Evolutionary conservation across 2,888 invertebrate species (phyloP).

Genomic region (Drosophila subquinaria): DNA sequence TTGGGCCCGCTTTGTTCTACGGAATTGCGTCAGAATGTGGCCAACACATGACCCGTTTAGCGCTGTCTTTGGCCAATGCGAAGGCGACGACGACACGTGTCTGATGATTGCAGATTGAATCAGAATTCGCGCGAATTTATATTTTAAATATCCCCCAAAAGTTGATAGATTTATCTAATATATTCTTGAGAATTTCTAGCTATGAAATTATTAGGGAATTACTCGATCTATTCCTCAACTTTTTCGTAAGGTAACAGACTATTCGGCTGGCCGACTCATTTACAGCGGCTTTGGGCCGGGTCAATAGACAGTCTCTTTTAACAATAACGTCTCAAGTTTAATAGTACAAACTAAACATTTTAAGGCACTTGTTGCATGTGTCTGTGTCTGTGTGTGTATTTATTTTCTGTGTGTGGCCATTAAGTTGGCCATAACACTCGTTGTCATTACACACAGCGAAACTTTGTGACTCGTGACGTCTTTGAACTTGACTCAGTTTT

Average conservation of each 20-base stretch:
- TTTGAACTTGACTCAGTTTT: constrained; percentile 73
- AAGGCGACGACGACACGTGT: constrained; percentile 50
- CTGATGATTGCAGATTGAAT: constrained; percentile 37
- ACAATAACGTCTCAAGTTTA: constrained; percentile 57
- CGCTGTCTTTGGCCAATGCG: constrained; percentile 36
- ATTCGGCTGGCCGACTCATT: constrained; percentile 9
- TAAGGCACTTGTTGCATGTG: constrained; percentile 44
- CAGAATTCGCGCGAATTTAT: constrained; percentile 46
- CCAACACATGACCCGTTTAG: constrained; percentile 71
- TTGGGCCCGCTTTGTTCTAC: constrained; percentile 39
- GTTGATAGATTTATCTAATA: constrained; percentile 4
- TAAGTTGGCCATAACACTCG: constrained; percentile 55
- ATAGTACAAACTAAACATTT: constrained; percentile 71
- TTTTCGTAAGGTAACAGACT: neutral
- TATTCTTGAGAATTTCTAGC: constrained; percentile 1
- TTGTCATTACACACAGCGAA: constrained; percentile 44
- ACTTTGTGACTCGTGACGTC: constrained; percentile 73
- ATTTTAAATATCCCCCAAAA: constrained; percentile 18
- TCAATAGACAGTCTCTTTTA: constrained; percentile 56
- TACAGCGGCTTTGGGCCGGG: constrained; percentile 39
- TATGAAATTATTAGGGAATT: neutral
- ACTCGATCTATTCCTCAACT: neutral
- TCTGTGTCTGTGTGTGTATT: neutral
- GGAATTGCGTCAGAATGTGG: constrained; percentile 66
- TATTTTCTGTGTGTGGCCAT: constrained; percentile 47